Conservation (phyloP, 2,888 invertebrate genomes). For the Thereva nobilitata region DNA sequence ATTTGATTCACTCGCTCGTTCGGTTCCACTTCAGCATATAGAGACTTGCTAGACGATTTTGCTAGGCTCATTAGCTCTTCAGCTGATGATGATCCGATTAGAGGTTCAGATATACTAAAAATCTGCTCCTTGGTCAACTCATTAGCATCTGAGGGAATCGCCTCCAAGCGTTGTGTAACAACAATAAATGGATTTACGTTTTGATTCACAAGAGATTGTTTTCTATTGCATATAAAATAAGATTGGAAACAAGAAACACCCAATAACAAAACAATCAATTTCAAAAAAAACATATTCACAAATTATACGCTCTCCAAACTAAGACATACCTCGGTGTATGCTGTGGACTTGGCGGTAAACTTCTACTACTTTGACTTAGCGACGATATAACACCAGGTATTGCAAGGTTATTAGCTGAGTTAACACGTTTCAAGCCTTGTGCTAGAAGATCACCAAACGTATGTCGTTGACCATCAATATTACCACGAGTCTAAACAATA, state of each 20-base stretch:
- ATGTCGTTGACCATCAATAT: conserved; percentile 49
- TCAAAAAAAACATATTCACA: neutral
- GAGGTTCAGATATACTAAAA: conserved; percentile 51
- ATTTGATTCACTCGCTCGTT: conserved; percentile 76
- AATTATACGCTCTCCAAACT: no score
- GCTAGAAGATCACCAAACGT: conserved; percentile 59
- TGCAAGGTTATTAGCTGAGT: conserved; percentile 69
- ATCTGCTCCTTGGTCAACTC: conserved; percentile 53
- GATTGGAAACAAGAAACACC: conserved; percentile 9
- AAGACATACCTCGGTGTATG: conserved; percentile 65
- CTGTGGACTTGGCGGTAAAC: conserved; percentile 76
- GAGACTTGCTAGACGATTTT: conserved; percentile 81
- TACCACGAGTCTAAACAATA: conserved; percentile 1
- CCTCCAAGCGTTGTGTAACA: conserved; percentile 53
- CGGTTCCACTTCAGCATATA: conserved; percentile 73
- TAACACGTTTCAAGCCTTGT: conserved; percentile 69
- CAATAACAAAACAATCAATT: neutral
- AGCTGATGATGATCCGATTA: conserved; percentile 59
- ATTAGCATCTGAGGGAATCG: conserved; percentile 49
- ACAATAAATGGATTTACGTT: conserved; percentile 63
- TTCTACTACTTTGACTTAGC: conserved; percentile 63
- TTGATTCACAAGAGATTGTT: conserved; percentile 65
- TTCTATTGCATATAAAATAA: conserved; percentile 54
- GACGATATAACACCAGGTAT: conserved; percentile 65
- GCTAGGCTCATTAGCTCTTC: conserved; percentile 87